Base-by-base conservation (phyloP, 2,113 vertebrate species). In the Nicator chloris region DNA sequence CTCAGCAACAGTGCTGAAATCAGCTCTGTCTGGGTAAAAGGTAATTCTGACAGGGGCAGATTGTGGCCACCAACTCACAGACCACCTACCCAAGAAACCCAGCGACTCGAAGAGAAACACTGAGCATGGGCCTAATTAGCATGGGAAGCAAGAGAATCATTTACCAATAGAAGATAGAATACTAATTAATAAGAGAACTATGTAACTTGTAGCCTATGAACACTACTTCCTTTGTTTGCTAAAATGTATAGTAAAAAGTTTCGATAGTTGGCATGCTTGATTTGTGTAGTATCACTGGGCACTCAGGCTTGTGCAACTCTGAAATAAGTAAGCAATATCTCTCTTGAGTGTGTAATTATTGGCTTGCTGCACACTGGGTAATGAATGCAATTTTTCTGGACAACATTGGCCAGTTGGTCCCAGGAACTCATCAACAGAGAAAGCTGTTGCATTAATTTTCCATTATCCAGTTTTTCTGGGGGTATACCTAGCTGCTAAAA, bases 31-130 rank as follows among this genome's bases (percentile, higher is more conserved):
- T 33, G 68, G 68, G 16, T 73, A 37, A 57, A 81, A 42, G 18
- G 22, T 81, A 23, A 37, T 57, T 73, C 27, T 44, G 59, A 8
- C 28, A 59, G 44, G 37, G 45, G 53, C 16, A 66, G 24, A 37
- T 26, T 39, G 16, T 1, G 0, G 10, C 28, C 37, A 39, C 23
- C 8, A 45, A 28, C 37, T 88, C 45, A 11, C 1, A 2, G 33
- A 44, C 19, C 24, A 23, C 6, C 1, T 6, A 50, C 20, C 18
- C 27, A 44, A 33, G 44, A 81, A 81, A 39, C 13, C 14, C 37
- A 27, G 21, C 0, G 0, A 45, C 39, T 66, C 28, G 20, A 42
- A 23, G 28, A 39, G 60, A 51, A 81, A 16, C 28, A n/a, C 6
- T 53, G 86, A 59, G 23, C 3, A 24, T 28, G 8, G 5, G 33